phyloP scores from a whole-genome alignment of 2,797 vertebrate genomes.

The Mionectes olivaceus region DNA sequence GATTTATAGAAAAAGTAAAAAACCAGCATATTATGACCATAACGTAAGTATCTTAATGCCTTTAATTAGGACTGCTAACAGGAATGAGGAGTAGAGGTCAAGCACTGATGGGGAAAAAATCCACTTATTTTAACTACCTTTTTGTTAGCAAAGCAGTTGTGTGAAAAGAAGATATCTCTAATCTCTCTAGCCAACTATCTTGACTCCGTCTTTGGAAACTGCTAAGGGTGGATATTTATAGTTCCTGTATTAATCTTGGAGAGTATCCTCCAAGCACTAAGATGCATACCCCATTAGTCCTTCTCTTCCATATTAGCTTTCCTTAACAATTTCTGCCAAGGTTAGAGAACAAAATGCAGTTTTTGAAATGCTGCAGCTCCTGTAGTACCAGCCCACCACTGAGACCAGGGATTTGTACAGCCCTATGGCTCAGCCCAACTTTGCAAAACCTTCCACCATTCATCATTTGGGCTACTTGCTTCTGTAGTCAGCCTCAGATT shows the following conservation, averaged over 20 bases:
- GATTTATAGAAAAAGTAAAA: not conserved
- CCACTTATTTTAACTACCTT: not conserved
- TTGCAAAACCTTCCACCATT: not conserved
- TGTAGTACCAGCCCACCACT: not conserved
- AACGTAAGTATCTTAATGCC: not conserved
- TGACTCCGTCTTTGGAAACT: not conserved
- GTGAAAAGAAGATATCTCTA: not conserved
- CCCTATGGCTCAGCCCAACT: not conserved
- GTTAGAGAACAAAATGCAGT: not conserved
- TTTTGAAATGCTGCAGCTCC: not conserved
- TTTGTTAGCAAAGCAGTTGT: not conserved
- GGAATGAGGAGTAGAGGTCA: not conserved
- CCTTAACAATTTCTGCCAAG: not conserved
- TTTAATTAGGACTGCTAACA: not conserved
- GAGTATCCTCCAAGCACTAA: not conserved
- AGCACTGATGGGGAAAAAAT: not conserved
- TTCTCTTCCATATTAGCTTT: not conserved
- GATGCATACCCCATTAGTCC: not conserved
- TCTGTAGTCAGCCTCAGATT: not conserved
- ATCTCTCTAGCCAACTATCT: not conserved
- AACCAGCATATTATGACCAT: not conserved
- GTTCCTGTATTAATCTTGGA: not conserved
- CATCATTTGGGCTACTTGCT: not conserved
- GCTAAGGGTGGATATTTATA: constrained; percentile 7
- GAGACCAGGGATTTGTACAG: not conserved